Conservation (phyloP, 2,797 vertebrate genomes). For the Percopsis omiscomaycus region DNA sequence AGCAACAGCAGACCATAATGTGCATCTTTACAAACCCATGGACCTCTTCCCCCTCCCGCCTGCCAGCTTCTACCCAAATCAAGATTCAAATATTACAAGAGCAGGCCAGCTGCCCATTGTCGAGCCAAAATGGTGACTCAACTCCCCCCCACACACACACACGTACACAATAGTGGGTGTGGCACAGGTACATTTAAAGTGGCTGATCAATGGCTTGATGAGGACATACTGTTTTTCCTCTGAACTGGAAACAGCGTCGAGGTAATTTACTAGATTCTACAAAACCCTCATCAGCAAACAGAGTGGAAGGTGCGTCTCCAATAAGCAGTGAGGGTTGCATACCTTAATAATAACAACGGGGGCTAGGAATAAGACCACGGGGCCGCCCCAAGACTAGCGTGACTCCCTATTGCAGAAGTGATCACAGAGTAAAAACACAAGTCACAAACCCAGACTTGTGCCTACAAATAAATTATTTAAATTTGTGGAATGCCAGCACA, state of each 20-base stretch:
- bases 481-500: too few species aligned
- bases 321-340: background rate
- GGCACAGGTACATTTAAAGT: constrained; percentile 4
- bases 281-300: background rate
- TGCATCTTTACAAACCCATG: constrained; percentile 18
- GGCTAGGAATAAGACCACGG: background rate
- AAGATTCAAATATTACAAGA: constrained; percentile 61
- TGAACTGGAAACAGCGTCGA: too few species aligned
- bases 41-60: background rate
- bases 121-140: background rate
- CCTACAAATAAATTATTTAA: background rate
- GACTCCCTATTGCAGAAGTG: background rate
- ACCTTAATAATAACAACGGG: background rate
- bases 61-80: constrained; percentile 60
- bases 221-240: too few species aligned
- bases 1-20: constrained; percentile 9
- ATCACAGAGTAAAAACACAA: background rate
- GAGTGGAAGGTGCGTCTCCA: background rate
- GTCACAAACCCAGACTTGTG: background rate
- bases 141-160: constrained; percentile 1
- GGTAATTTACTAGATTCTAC: too few species aligned
- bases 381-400: too few species aligned
- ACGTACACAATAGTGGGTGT: constrained; percentile 2
- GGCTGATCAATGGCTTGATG: too few species aligned
- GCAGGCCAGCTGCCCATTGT: constrained; percentile 12